Evolutionary conservation across 2,888 invertebrate genomes (phyloP).

Genomic region (Synanthedon myopaeformis): DNA sequence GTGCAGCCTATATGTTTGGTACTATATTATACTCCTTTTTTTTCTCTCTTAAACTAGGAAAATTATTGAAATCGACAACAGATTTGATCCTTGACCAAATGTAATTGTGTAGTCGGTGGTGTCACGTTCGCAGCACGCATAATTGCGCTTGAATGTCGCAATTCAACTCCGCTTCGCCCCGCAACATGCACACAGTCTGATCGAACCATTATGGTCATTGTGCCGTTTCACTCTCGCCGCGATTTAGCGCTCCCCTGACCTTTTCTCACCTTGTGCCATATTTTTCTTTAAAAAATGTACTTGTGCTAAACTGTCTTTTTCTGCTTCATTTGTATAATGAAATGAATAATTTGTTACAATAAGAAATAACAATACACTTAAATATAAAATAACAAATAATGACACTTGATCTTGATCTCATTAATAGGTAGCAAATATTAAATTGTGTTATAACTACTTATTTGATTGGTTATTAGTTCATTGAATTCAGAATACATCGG

Average conservation of each 20-base stretch:
- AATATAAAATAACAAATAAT: too few relatives aligned
- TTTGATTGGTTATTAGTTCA: too few relatives aligned
- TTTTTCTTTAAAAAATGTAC: constrained; percentile 6
- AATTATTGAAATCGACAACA: background rate
- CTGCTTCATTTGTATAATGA: too few relatives aligned
- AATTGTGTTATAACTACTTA: too few relatives aligned
- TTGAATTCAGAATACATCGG: too few relatives aligned
- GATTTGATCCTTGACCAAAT: constrained; percentile 34
- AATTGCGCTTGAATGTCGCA: constrained; percentile 49
- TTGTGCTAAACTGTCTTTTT: too few relatives aligned
- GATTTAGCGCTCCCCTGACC: constrained; percentile 23
- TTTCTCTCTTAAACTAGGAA: background rate
- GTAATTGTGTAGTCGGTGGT: constrained; percentile 16
- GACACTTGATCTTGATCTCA: too few relatives aligned
- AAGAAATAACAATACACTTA: too few relatives aligned
- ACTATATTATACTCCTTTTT: background rate
- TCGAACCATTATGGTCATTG: constrained; percentile 51
- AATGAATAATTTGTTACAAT: background rate
- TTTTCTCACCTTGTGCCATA: constrained; percentile 21
- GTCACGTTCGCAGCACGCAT: constrained; percentile 27
- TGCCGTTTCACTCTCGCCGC: constrained; percentile 42
- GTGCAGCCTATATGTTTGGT: too few relatives aligned
- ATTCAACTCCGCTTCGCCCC: constrained; percentile 13
- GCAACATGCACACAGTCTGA: constrained; percentile 26
- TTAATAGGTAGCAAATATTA: too few relatives aligned